Evolutionary conservation across 2,888 invertebrate genomes (phyloP), one percentile per base, ranked within the genome.

Genomic region (Erannis defoliaria): DNA sequence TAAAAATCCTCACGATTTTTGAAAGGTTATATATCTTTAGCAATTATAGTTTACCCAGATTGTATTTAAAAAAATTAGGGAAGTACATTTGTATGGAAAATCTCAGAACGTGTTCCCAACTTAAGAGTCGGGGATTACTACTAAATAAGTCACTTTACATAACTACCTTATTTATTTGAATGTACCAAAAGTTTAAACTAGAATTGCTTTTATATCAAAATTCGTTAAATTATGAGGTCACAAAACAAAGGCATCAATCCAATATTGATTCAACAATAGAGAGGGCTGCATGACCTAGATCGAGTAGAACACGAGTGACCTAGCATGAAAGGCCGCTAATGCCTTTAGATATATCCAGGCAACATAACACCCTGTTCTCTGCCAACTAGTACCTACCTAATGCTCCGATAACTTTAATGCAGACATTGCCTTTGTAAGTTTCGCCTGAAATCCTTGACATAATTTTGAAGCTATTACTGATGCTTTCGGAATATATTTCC

Each of bases 261-360:
- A 58, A 79, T 83, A 85, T 87, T 80, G 84, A 86, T 85, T 88
- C 68, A 74, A 83, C 81, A 84, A 83, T 76, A 70, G 72, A 74
- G 78, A 66, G 75, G 80, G 76, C 78, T 77, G 79, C 72, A 71
- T 85, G 89, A 86, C 89, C 90, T 80, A 89, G 79, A 84, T 89
- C 77, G 40, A 3, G 51, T 14, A 35, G 43, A 75, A 74, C 75
- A 75, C 78, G 75, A 78, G 75, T 83, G 86, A 84, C 82, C 85
- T 80, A 75, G 74, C 78, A 79, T 78, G 74, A 78, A 77, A 76
- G 77, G 76, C 74, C 75, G 78, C 73, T 84, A 84, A 81, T 75
- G 66, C 71, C 74, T 67, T 77, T 76, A 76, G 72, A 76, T 68
- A 75, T 68, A 75, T 78, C 66, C 74, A 71, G 72, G 67, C 51